These are phyloP conservation scores for Drosophila melanica DNA, from an alignment of 1,140 invertebrate genomes.

Conservation along the genomic window DNA sequence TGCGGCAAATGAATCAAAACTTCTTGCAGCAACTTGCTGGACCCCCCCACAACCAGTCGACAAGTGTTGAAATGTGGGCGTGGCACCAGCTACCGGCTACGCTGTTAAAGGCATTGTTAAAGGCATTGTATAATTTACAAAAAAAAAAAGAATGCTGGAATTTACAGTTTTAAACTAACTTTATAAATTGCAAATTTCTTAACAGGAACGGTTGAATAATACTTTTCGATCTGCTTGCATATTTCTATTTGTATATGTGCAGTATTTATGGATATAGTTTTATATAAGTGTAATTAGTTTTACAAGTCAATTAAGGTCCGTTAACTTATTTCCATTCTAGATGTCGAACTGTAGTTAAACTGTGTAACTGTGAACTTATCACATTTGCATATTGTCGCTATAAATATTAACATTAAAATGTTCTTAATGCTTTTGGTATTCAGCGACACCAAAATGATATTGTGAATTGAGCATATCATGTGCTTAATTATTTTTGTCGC, in stretches of 20 bases:
- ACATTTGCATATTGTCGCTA: conserved; percentile 29
- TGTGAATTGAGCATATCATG: conserved; percentile 30
- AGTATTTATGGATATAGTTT: no score
- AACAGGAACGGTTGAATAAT: neutral
- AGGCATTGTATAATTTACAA: conserved; percentile 3
- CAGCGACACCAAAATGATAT: neutral
- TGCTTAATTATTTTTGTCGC: conserved; percentile 66
- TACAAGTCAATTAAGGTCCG: conserved; percentile 6
- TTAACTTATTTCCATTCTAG: neutral
- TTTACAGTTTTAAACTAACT: neutral
- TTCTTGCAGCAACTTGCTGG: conserved; percentile 25
- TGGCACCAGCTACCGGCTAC: neutral
- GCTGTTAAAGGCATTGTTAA: conserved; percentile 10
- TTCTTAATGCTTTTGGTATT: conserved; percentile 6
- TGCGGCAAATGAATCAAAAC: conserved; percentile 56
- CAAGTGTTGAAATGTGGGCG: conserved; percentile 49
- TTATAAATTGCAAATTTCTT: neutral
- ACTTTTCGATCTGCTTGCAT: neutral
- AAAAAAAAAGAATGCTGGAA: neutral
- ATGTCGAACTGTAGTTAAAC: conserved; percentile 7
- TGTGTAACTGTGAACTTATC: conserved; percentile 17
- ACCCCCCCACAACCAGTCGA: neutral
- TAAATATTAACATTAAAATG: conserved; percentile 39
- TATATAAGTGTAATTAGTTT: no score
- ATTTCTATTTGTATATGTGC: no score